A percentile compares a stretch with the other conserved stretches of the same genome.
These are phyloP conservation scores for Vireo griseus DNA, from an alignment of 2,797 vertebrate genomes.

Conservation along the genomic window DNA sequence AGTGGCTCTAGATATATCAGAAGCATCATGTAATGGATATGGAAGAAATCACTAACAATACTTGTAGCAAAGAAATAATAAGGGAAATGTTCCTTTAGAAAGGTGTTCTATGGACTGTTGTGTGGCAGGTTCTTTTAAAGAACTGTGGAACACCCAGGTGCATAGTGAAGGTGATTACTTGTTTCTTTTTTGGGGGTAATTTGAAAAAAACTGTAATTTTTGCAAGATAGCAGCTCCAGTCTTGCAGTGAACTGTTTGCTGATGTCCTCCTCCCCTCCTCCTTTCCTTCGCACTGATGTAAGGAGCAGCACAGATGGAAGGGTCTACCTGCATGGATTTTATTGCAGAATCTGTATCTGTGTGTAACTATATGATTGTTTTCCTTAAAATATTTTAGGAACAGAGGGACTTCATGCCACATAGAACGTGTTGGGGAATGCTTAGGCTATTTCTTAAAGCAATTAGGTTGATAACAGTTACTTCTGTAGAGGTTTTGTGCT, in stretches of 20 bases:
- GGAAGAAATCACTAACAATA: neutral
- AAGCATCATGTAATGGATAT: rapidly evolving
- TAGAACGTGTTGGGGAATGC: neutral
- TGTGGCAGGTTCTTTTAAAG: neutral
- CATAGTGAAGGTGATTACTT: neutral
- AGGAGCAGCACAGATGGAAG: slow-evolving; percentile 8
- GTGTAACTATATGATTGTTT: slow-evolving; percentile 15
- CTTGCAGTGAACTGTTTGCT: neutral
- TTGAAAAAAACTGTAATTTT: neutral
- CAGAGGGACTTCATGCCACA: neutral
- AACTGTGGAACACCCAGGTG: neutral
- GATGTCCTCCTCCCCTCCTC: neutral
- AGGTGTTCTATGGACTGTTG: neutral
- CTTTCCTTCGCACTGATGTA: neutral
- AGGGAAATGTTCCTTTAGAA: neutral
- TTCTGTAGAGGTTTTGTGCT: neutral
- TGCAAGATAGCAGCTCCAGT: neutral
- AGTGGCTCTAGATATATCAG: neutral
- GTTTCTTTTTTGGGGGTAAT: neutral
- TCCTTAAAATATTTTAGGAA: neutral
- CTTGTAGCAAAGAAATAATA: neutral
- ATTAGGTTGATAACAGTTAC: neutral
- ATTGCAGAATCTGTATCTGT: neutral
- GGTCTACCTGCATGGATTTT: slow-evolving; percentile 2
- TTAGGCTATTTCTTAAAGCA: neutral